Conservation (phyloP, 1,140 invertebrate species). For the Dendrolimus punctatus region DNA sequence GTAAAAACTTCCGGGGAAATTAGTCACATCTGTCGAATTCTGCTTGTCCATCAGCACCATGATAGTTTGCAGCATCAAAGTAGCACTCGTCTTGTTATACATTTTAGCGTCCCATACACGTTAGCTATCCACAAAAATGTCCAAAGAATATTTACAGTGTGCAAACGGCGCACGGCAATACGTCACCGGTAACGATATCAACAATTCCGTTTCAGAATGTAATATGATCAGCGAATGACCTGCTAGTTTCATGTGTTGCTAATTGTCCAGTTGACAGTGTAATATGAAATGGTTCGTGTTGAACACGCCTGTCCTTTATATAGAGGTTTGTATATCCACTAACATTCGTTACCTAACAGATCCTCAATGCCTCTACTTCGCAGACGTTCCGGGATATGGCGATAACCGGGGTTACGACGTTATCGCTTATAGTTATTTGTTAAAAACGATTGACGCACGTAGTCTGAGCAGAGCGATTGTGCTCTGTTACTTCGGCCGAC, state of each 20-base stretch:
- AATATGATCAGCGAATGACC: constrained; percentile 29
- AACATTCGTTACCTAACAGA: constrained; percentile 36
- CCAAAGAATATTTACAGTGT: constrained; percentile 14
- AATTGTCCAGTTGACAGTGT: constrained; percentile 31
- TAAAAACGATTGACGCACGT: constrained; percentile 63
- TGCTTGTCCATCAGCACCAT: constrained; percentile 66
- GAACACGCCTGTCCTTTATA: constrained; percentile 36
- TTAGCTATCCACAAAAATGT: constrained; percentile 12
- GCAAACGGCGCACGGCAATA: constrained; percentile 18
- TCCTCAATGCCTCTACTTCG: constrained; percentile 42
- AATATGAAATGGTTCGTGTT: constrained; percentile 27
- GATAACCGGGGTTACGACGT: constrained; percentile 65
- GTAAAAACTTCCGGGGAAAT: constrained; percentile 39
- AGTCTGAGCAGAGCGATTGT: constrained; percentile 32
- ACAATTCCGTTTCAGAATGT: constrained; percentile 18
- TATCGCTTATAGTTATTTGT: constrained; percentile 54
- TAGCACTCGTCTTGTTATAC: constrained; percentile 58
- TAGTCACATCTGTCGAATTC: constrained; percentile 49
- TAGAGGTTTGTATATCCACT: constrained; percentile 22
- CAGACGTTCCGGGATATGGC: constrained; percentile 65
- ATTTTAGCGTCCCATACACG: constrained; percentile 25
- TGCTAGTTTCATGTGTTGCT: constrained; percentile 18
- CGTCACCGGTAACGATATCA: constrained; percentile 27
- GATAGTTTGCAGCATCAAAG: constrained; percentile 66
- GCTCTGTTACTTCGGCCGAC: too few species aligned